Base-by-base conservation (phyloP, 1,140 invertebrate genomes). In the Drosophila sturtevanti region DNA sequence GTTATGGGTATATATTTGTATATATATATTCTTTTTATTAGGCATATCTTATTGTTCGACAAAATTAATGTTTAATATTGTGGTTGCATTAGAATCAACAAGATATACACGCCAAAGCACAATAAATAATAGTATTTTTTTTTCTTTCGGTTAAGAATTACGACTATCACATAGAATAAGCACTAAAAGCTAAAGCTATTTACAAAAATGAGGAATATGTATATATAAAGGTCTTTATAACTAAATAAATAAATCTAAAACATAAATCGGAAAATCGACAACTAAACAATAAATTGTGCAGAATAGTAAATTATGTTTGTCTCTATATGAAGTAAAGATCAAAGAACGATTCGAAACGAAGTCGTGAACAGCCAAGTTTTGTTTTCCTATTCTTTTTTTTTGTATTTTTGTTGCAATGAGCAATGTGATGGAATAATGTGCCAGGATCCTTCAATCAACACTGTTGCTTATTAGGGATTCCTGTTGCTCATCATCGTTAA, bases 401-500 rank as follows among this genome's bases (percentile, higher is more conserved):
- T 56, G 18, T 34, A 14, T 56, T 31, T 56, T 56, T 56, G 79
- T 89, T 87, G 72, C 68, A 81, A 66, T 87, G 87, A 90, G 87
- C 87, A 84, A 73, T 44, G 56, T 77, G 35, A 72, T 22, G 82
- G 85, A 79, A 78, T 68, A 41, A 62, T 81, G 35, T 56, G 38
- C 14, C 7, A 10, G 22, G 31, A 35, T 37, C 65, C 55, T 66
- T 68, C 55, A 87, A 60, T 90, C 81, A 48, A 48, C 41, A 54
- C 78, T 91, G 76, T 87, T 94, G 70, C 94, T 93, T 82, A 96
- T 96, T 31, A 96, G 92, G 68, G 95, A 95, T 92, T 96, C 95
- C 44, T 95, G 95, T 92, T 96, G 95, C 84, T 96, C 95, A 64
- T 95, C 95, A 51, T 94, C 92, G 81, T 95, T 95, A 75, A 95